Evolutionary conservation across 2,888 invertebrate genomes (phyloP).

Genomic region (Drosophila neotestacea): DNA sequence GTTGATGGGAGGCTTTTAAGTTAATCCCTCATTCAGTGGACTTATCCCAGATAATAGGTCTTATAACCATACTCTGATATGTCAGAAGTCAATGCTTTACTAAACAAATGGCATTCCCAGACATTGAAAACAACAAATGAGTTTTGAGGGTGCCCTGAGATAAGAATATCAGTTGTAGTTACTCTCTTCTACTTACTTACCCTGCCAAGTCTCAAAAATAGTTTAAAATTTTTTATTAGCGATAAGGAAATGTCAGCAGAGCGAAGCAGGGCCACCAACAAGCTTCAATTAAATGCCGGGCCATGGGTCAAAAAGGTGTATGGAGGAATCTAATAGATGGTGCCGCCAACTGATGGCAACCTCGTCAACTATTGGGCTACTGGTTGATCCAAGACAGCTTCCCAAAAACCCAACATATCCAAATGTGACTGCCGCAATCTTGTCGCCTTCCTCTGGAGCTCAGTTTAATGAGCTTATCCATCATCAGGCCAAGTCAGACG

Average conservation of each 20-base stretch:
- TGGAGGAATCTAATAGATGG: slow-evolving; percentile 49
- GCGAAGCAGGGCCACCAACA: slow-evolving; percentile 61
- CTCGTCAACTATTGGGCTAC: slow-evolving; percentile 59
- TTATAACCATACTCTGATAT: background rate
- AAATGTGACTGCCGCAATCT: slow-evolving; percentile 45
- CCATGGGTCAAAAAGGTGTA: slow-evolving; percentile 38
- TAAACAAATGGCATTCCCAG: slow-evolving; percentile 10
- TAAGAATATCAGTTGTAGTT: slow-evolving; percentile 1
- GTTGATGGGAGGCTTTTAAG: background rate
- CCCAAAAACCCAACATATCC: slow-evolving; percentile 5
- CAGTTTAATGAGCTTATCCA: slow-evolving; percentile 77
- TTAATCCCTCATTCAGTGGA: background rate
- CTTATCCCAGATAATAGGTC: background rate
- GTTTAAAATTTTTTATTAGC: slow-evolving; percentile 38
- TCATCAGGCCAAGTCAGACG: slow-evolving; percentile 56
- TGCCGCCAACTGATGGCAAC: slow-evolving; percentile 51
- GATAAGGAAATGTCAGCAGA: slow-evolving; percentile 51
- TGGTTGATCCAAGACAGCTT: slow-evolving; percentile 56
- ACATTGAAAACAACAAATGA: background rate
- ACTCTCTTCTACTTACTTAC: background rate
- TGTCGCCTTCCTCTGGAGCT: slow-evolving; percentile 45
- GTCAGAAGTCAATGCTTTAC: background rate
- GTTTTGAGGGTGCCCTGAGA: slow-evolving; percentile 7
- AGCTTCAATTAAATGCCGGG: slow-evolving; percentile 70
- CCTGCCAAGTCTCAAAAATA: slow-evolving; percentile 20